Base-by-base conservation (phyloP, 2,888 invertebrate genomes). In the Erebia epiphron region DNA sequence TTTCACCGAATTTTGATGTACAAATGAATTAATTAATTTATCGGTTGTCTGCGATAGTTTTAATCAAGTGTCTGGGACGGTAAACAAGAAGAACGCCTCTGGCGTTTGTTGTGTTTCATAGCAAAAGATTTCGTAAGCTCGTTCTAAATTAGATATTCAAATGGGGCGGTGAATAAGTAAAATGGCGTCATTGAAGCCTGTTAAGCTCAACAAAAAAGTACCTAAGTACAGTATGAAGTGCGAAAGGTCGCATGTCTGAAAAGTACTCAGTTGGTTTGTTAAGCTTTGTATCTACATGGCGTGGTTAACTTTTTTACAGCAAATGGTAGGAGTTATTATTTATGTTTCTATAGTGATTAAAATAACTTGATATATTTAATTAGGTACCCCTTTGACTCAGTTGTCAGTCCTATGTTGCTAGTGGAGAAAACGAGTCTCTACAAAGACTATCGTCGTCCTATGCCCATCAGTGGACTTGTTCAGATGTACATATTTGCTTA, bases 161-260 rank as follows among this genome's bases (percentile, higher is more conserved):
- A 60, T 16, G 43, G 43, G 60, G 60, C 16, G 60, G 43, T 60
- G 11, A 60, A 60, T 60, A 43, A 43, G 16, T 43, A 60, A 43
- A 60, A 8, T 43, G 43, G 60, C 16, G 18, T n/a, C 60, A 16
- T 41, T 16, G 41, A 41, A 60, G n/a, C 60, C 60, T 16, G 16
- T 60, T 43, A 14, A 13, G 57, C 56, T 21, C 13, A 56, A 56
- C 13, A 56, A 21, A 5, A 57, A 57, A 57, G 26, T 57, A 14
- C 57, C 26, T 57, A n/a, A n/a, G n/a, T n/a, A 57, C 13, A 14
- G 3, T 7, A 14, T 35, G 21, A 26, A 57, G 57, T 57, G 57
- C 57, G 14, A 57, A 35, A 26, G 57, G 57, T 57, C 57, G 21
- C 13, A 11, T 14, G 57, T 57, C 57, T 57, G 35, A 26, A 21